A percentile compares a stretch with the other conserved stretches of the same genome.
Conservation (phyloP, 2,888 invertebrate species). For the Gortyna flavago region DNA sequence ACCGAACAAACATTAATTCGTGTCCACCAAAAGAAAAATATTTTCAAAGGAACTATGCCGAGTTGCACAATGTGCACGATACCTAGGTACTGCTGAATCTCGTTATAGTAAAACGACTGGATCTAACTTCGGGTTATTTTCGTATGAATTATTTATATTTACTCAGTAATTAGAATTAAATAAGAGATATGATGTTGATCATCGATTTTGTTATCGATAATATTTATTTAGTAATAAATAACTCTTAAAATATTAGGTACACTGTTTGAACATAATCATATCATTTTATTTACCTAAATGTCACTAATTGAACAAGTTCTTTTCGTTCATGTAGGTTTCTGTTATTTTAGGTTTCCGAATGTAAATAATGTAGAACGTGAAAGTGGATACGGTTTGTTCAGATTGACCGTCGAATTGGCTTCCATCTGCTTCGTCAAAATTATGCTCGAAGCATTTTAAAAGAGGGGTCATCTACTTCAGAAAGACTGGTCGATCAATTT, state of each 20-base stretch:
- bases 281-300: neutral
- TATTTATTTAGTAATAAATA: neutral
- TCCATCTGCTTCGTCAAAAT: neutral
- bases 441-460: neutral
- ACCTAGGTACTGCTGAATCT: too few species aligned
- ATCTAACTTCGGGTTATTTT: neutral
- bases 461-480: neutral
- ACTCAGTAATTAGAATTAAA: neutral
- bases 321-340: neutral
- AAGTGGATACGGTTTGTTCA: conserved; percentile 1
- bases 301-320: neutral
- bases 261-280: neutral
- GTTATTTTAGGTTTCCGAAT: neutral
- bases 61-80: too few species aligned
- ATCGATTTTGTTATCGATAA: neutral
- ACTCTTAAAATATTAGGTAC: too few species aligned
- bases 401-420: neutral
- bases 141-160: neutral
- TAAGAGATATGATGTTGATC: neutral
- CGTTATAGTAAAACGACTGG: neutral
- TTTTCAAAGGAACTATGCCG: too few species aligned
- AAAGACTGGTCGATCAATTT: neutral
- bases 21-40: neutral
- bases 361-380: neutral
- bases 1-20: too few species aligned